Evolutionary conservation across 1,140 invertebrate genomes (phyloP).

Genomic region (Hylaeus anthracinus): DNA sequence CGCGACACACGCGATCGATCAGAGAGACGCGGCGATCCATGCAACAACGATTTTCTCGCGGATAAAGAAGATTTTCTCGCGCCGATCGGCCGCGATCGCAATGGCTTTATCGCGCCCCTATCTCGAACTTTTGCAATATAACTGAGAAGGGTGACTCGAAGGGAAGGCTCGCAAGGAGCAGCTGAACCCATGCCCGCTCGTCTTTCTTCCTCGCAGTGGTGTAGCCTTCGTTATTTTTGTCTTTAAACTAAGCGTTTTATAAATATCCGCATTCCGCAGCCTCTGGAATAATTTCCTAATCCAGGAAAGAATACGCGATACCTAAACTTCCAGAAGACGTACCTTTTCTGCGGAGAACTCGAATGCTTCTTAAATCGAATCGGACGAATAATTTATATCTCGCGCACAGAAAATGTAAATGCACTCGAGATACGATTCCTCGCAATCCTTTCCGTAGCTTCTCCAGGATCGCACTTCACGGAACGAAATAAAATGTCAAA

Average conservation of each 20-base stretch:
- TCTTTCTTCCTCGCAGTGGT: background rate
- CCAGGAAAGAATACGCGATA: too few relatives aligned
- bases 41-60: conserved; percentile 5
- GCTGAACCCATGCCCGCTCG: background rate
- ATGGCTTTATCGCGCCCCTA: conserved; percentile 7
- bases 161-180: conserved; percentile 8
- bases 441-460: too few relatives aligned
- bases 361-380: too few relatives aligned
- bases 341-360: too few relatives aligned
- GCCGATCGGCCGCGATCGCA: background rate
- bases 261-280: background rate
- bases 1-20: conserved; percentile 13
- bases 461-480: too few relatives aligned
- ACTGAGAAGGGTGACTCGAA: background rate
- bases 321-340: too few relatives aligned
- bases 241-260: conserved; percentile 26
- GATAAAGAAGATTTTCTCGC: background rate
- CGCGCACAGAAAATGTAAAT: too few relatives aligned
- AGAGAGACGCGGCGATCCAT: conserved; percentile 8
- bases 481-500: too few relatives aligned
- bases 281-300: too few relatives aligned
- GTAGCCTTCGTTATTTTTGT: conserved; percentile 40
- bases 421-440: too few relatives aligned
- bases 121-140: conserved; percentile 7
- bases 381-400: too few relatives aligned